Evolutionary conservation across 2,888 invertebrate species (phyloP).

Genomic region (Cephus sareptanus): DNA sequence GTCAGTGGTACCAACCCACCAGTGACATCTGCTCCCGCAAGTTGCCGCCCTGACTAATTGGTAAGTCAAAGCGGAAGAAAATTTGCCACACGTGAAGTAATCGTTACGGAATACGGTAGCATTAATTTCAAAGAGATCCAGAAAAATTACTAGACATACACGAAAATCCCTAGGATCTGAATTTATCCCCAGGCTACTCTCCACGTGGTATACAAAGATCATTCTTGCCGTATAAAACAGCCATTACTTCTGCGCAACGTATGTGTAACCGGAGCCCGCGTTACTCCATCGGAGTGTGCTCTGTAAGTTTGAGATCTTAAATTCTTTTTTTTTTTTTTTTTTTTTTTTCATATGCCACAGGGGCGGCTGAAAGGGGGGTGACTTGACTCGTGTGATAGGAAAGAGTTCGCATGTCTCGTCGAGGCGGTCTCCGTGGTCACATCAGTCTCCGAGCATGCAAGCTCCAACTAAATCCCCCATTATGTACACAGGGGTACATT

Average conservation of each 20-base stretch:
- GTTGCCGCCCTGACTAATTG: not conserved
- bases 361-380: not conserved
- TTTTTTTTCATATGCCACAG: not conserved
- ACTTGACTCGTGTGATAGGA: constrained; percentile 4
- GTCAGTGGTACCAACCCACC: not conserved
- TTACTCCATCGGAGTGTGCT: not conserved
- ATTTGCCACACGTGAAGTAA: not conserved
- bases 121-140: not conserved
- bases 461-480: constrained; percentile 58
- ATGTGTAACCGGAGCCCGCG: not conserved
- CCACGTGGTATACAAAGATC: not conserved
- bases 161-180: not conserved
- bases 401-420: constrained; percentile 62
- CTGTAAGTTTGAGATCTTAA: constrained; percentile 19
- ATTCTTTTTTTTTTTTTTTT: constrained; percentile 10
- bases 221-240: not conserved
- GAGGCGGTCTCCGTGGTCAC: constrained; percentile 65
- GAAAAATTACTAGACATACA: not conserved
- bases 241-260: not conserved
- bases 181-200: not conserved
- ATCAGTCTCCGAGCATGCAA: constrained; percentile 66
- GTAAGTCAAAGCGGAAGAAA: not conserved
- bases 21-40: not conserved
- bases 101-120: not conserved
- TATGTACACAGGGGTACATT: constrained; percentile 43